Evolutionary conservation across 2,888 invertebrate genomes (phyloP).

Genomic region (Elysia crispata): DNA sequence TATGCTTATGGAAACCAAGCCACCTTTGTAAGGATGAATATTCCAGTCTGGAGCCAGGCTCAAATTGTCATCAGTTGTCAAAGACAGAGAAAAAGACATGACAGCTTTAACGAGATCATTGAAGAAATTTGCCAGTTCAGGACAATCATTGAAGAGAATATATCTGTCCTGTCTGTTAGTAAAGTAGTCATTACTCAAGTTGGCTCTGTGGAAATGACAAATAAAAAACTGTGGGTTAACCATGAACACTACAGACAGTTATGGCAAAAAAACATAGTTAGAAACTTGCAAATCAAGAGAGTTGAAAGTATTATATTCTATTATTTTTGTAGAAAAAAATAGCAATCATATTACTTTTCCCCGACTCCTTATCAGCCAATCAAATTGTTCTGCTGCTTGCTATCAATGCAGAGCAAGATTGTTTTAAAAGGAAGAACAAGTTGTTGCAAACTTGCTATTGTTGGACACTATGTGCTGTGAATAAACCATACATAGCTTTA

Average conservation of each 20-base stretch:
- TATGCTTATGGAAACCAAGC: too few relatives aligned
- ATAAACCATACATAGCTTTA: too few relatives aligned
- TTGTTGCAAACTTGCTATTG: too few relatives aligned
- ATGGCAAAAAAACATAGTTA: neutral
- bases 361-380: too few relatives aligned
- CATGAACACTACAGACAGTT: neutral
- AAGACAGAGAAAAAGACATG: constrained; percentile 82
- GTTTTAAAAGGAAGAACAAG: too few relatives aligned
- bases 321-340: too few relatives aligned
- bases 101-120: constrained; percentile 85
- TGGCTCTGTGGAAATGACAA: constrained; percentile 83
- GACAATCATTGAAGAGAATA: constrained; percentile 88
- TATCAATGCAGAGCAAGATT: too few relatives aligned
- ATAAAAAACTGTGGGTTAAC: neutral
- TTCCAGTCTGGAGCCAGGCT: constrained; percentile 80
- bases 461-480: too few relatives aligned
- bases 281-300: neutral
- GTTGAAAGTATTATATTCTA: too few relatives aligned
- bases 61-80: constrained; percentile 77
- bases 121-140: constrained; percentile 89
- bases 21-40: constrained; percentile 83
- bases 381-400: too few relatives aligned
- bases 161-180: constrained; percentile 98
- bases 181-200: constrained; percentile 98
- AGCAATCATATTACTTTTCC: too few relatives aligned